These are phyloP conservation scores for Ispidina lecontei DNA, from an alignment of 2,797 vertebrate genomes.

Conservation along the genomic window DNA sequence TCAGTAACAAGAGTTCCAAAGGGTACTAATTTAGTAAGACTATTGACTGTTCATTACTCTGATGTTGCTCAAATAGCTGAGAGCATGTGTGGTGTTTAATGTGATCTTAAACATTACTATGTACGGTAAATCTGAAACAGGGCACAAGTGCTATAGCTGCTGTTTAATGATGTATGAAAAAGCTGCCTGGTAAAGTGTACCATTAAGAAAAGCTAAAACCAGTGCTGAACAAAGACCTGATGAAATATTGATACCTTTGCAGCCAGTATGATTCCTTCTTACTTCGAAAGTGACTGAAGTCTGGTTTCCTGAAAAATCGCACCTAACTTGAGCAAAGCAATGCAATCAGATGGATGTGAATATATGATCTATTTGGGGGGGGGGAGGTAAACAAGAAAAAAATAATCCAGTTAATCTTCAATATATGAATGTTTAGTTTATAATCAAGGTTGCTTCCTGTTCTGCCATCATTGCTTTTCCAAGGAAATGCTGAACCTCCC, in stretches of 20 bases:
- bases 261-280: slow-evolving; percentile 81
- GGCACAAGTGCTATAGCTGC: slow-evolving; percentile 69
- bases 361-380: not conserved
- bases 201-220: slow-evolving; percentile 88
- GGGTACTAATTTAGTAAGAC: slow-evolving; percentile 75
- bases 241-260: slow-evolving; percentile 89
- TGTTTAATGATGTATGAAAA: slow-evolving; percentile 85
- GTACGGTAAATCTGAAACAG: slow-evolving; percentile 80
- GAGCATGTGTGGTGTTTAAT: slow-evolving; percentile 76
- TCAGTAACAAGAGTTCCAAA: slow-evolving; percentile 65
- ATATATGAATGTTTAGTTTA: not conserved
- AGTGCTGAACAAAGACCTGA: slow-evolving; percentile 85
- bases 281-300: slow-evolving; percentile 47
- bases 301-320: slow-evolving; percentile 14
- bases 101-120: slow-evolving; percentile 80
- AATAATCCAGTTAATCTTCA: not conserved
- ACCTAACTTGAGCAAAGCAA: slow-evolving; percentile 19
- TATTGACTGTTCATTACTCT: slow-evolving; percentile 76
- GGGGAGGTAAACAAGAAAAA: not conserved
- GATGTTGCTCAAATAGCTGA: slow-evolving; percentile 74
- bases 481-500: not conserved
- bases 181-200: slow-evolving; percentile 88
- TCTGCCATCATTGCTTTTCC: not conserved
- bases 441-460: not conserved
- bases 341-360: not conserved